A percentile compares a stretch with the other conserved stretches of the same genome.
phyloP scores from a whole-genome alignment of 37 sponge, comb jelly and placozoan genomes.

The Cliona cf. orientalis region DNA sequence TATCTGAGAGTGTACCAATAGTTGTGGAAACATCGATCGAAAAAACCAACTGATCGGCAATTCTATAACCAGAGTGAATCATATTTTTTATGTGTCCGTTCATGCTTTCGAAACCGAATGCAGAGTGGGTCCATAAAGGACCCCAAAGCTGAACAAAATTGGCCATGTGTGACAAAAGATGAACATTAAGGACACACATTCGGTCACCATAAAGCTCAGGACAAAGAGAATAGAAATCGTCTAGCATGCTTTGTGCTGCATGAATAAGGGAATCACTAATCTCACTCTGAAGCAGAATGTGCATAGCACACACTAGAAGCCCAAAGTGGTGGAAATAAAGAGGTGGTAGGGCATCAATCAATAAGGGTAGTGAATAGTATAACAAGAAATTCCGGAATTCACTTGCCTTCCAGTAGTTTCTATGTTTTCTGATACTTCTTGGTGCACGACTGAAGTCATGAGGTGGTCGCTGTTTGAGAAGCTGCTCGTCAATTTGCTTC shows the following conservation, averaged over 20 bases:
- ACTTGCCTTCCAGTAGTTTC: slow-evolving; percentile 10
- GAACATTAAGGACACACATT: not conserved
- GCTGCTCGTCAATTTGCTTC: not conserved
- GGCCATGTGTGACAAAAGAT: slow-evolving; percentile 10
- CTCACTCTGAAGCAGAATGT: not conserved
- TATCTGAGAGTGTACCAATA: not conserved
- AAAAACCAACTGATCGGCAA: not conserved
- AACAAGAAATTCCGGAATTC: slow-evolving; percentile 18
- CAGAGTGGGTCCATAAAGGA: slow-evolving; percentile 16
- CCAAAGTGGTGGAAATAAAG: slow-evolving; percentile 23
- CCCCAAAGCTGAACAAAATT: slow-evolving; percentile 6
- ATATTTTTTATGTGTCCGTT: slow-evolving; percentile 3
- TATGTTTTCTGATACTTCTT: slow-evolving; percentile 5
- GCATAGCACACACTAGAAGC: slow-evolving; percentile 7
- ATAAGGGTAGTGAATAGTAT: slow-evolving; percentile 1
- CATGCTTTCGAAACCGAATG: slow-evolving; percentile 11
- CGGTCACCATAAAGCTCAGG: not conserved
- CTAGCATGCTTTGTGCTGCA: slow-evolving; percentile 4
- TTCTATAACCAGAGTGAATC: not conserved
- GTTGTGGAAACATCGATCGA: not conserved
- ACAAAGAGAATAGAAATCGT: not conserved
- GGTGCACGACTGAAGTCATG: slow-evolving; percentile 19
- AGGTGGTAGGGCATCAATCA: not conserved
- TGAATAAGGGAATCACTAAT: not conserved
- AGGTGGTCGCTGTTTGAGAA: slow-evolving; percentile 5